Base-by-base conservation (phyloP, 2,797 vertebrate species). In the Euphonia xanthogaster region DNA sequence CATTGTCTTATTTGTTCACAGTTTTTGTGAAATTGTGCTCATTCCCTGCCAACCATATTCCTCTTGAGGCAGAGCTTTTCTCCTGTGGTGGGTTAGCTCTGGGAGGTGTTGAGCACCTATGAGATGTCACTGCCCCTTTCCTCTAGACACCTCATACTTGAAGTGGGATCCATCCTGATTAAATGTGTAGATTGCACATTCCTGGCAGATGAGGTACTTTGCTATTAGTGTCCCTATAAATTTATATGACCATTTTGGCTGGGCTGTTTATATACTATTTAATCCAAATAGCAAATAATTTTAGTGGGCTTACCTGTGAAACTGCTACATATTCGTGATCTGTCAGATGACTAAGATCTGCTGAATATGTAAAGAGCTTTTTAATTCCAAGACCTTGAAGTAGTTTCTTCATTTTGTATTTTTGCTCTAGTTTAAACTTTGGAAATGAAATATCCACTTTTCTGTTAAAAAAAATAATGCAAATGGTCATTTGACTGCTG, bases 401-500 rank as follows among this genome's bases (percentile, higher is more conserved):
- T 55, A 99, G 76, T 42, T 98, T 93, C 6, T 99, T 98, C 97
- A 99, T 97, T 86, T 98, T 92, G 67, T 99, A 99, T 20, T 98
- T 98, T 94, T 98, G 98, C 74, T 98, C 98, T 97, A 99, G 96
- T 97, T 98, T 99, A 97, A 99, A 99, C 96, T 98, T 99, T 40
- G 99, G 99, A 87, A 99, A 93, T 76, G 97, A 97, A 92, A 99
- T 97, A 40, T 99, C 99, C 87, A 98, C 95, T 97, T 98, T 98
- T 48, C 99, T 99, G 90, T 55, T 80, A 40, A 66, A 39, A 90
- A 86, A 66, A 50, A 28, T n/a, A 71, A 5, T 42, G 25, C 28
- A 50, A 60, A 54, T 22, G 17, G 14, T 80, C 27, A 50, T 10
- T 35, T 81, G 21, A 31, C 65, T 72, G 42, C 40, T 83, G 65